Percentiles rank a stretch among this genome's conserved stretches.
phyloP scores from a whole-genome alignment of 2,888 invertebrate species.

The Neoascia interrupta region DNA sequence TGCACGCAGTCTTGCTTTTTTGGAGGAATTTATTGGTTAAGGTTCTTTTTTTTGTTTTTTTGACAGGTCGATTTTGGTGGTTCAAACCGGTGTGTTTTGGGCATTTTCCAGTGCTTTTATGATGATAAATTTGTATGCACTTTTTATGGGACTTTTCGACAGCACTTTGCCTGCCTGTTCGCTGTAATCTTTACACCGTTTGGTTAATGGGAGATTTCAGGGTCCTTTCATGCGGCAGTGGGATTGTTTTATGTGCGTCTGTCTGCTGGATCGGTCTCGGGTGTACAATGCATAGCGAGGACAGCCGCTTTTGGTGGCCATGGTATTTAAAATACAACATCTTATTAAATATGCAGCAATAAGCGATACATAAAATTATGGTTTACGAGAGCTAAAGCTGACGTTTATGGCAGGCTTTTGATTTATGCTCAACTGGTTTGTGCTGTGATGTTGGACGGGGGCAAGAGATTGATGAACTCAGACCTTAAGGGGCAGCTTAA shows the following conservation, averaged over 20 bases:
- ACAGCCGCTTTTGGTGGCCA: constrained; percentile 13
- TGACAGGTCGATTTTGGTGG: constrained; percentile 44
- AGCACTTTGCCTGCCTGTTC: neutral
- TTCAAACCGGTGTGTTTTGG: constrained; percentile 25
- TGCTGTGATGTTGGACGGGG: too few relatives aligned
- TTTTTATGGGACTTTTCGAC: constrained; percentile 38
- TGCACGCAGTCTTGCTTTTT: constrained; percentile 11
- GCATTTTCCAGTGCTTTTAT: constrained; percentile 3
- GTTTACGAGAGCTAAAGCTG: constrained; percentile 7
- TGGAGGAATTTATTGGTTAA: constrained; percentile 26
- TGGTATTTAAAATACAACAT: constrained; percentile 8
- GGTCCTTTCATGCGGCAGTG: constrained; percentile 10
- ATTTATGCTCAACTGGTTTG: constrained; percentile 25
- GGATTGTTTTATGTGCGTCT: neutral
- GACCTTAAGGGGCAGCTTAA: too few relatives aligned
- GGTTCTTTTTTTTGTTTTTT: constrained; percentile 39
- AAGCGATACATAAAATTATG: constrained; percentile 15
- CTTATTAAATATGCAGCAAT: constrained; percentile 6
- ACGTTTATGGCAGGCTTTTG: constrained; percentile 8
- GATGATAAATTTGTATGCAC: constrained; percentile 36
- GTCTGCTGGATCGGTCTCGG: too few relatives aligned
- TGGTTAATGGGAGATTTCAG: constrained; percentile 22
- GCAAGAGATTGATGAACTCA: too few relatives aligned
- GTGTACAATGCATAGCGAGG: neutral
- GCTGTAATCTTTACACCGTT: constrained; percentile 34